Evolutionary conservation across 2,888 invertebrate species (phyloP), one percentile per base, ranked within the genome.

Genomic region (Cheilosia pagana): DNA sequence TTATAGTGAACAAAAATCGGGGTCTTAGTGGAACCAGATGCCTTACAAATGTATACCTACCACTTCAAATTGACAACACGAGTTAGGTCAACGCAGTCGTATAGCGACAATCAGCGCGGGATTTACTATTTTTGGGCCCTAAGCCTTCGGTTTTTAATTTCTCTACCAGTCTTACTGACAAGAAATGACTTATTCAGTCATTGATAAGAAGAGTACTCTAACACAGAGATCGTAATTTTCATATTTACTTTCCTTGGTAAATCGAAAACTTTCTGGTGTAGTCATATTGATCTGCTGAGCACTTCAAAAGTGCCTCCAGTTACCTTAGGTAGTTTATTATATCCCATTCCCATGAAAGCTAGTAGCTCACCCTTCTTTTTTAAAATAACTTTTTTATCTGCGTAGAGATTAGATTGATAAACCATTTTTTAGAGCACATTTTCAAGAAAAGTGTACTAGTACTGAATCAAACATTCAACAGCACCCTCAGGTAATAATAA

Each of bases 281-380:
- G 12, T 50, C 70, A 43, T 41, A 16, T 55, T 79, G 57, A 60
- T 65, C 57, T 3, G 75, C 62, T 57, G 62, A 28, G 52, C 70
- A 55, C 39, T 65, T 81, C 60, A 76, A 59, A 74, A 81, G 35
- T 74, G 71, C 52, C 57, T 72, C 63, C 72, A 85, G 67, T 60
- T 79, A n/a, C n/a, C n/a, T n/a, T n/a, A 12, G 75, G 65, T 60
- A 82, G 53, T 55, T 79, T 75, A 28, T 65, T 60, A 21, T 76
- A 59, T 25, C 68, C 74, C 72, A 72, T 81, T 21, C 62, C 43
- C 25, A 74, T 48, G 31, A 82, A 78, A 14, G 72, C 14, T 48
- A 45, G 31, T 41, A 67, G 19, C 28, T 55, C 4, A 12, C 16
- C 55, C 10, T 55, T 55, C 19, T 55, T 55, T 19, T 28, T n/a